These are phyloP conservation scores for Hucho hucho DNA, from an alignment of 2,113 vertebrate species.

Conservation along the genomic window DNA sequence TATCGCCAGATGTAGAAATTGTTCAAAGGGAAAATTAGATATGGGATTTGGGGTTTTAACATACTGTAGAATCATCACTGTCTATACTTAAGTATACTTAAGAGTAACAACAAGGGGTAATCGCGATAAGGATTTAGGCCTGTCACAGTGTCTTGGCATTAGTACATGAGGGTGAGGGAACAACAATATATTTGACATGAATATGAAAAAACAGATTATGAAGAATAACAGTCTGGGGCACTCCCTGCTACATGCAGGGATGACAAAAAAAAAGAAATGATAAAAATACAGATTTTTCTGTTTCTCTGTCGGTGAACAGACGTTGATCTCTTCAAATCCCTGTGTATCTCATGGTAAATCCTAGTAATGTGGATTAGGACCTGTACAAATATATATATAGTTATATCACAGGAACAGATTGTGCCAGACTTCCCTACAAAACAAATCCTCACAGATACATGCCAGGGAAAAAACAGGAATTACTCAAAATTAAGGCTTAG, in stretches of 20 bases:
- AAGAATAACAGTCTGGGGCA: constrained; percentile 25
- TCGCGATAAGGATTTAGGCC: constrained; percentile 52
- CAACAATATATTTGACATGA: constrained; percentile 52
- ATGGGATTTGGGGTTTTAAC: constrained; percentile 6
- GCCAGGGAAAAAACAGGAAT: constrained; percentile 29
- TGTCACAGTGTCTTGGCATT: constrained; percentile 39
- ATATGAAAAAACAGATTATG: constrained; percentile 58
- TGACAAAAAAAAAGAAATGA: constrained; percentile 34
- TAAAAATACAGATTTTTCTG: constrained; percentile 24
- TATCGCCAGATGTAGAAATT: too few relatives aligned
- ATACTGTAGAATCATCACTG: too few relatives aligned
- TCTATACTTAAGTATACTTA: too few relatives aligned
- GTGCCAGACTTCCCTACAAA: constrained; percentile 49
- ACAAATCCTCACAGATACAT: constrained; percentile 56
- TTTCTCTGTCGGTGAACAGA: constrained; percentile 57
- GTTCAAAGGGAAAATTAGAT: constrained; percentile 44
- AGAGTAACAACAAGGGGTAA: constrained; percentile 26
- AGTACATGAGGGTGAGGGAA: constrained; percentile 56
- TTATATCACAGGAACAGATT: constrained; percentile 65
- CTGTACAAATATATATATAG: constrained; percentile 68
- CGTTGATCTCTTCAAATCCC: constrained; percentile 75
- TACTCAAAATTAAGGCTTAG: constrained; percentile 43
- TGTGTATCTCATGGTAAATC: constrained; percentile 74
- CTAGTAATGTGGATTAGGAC: constrained; percentile 76
- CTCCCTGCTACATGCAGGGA: constrained; percentile 38